phyloP scores from a whole-genome alignment of 2,797 vertebrate species.

The Acanthurus leucopareius region DNA sequence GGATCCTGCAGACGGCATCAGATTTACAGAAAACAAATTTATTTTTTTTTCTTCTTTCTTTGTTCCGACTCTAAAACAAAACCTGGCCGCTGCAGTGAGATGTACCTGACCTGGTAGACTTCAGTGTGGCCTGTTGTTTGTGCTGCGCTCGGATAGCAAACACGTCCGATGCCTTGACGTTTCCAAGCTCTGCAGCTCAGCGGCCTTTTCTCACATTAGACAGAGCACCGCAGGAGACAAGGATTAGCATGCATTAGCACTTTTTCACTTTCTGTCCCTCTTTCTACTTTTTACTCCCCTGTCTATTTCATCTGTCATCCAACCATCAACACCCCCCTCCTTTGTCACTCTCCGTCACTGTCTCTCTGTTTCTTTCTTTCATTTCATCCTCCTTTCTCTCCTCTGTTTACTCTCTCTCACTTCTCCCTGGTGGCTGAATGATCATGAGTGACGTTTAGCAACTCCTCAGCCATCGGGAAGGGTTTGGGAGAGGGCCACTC shows the following conservation, averaged over 20 bases:
- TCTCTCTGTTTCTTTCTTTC: slow-evolving; percentile 32
- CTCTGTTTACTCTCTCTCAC: slow-evolving; percentile 30
- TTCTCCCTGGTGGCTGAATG: slow-evolving; percentile 43
- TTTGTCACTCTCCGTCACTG: slow-evolving; percentile 33
- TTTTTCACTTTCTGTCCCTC: slow-evolving; percentile 24
- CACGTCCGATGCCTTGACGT: slow-evolving; percentile 46
- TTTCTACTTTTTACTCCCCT: slow-evolving; percentile 17
- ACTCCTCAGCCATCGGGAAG: slow-evolving; percentile 58
- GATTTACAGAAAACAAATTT: slow-evolving; percentile 36
- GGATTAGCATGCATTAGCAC: slow-evolving; percentile 64
- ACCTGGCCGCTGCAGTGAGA: slow-evolving; percentile 1
- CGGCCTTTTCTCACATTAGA: slow-evolving; percentile 53
- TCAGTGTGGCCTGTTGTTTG: slow-evolving; percentile 32
- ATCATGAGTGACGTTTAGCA: slow-evolving; percentile 67
- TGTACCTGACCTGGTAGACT: slow-evolving; percentile 10
- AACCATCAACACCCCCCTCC: not conserved
- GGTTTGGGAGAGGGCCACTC: slow-evolving; percentile 57
- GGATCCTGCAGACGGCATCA: slow-evolving; percentile 36
- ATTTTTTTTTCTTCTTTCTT: not conserved
- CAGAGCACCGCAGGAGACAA: slow-evolving; percentile 47
- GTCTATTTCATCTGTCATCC: not conserved
- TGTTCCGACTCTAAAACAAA: not conserved
- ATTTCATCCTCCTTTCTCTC: slow-evolving; percentile 17
- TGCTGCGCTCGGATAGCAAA: slow-evolving; percentile 32
- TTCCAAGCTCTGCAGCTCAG: slow-evolving; percentile 39